Evolutionary conservation across 2,797 vertebrate genomes (phyloP).

Genomic region (Pseudochirops cupreus): DNA sequence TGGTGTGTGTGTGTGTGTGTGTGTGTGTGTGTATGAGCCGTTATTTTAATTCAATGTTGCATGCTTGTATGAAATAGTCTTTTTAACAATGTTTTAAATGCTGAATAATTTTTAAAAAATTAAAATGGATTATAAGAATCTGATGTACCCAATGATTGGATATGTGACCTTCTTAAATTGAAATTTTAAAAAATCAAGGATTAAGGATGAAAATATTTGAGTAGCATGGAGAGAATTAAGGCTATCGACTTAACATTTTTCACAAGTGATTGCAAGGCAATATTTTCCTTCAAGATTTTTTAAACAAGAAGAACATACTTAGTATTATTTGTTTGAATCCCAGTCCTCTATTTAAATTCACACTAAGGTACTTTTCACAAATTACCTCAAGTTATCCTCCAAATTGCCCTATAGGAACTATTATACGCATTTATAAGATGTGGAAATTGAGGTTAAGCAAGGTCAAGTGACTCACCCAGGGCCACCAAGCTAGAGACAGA

Average conservation of each 20-base stretch:
- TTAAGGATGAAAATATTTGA: slow-evolving; percentile 34
- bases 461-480: background rate
- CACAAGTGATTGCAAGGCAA: slow-evolving; percentile 1
- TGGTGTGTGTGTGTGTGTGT: background rate
- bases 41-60: background rate
- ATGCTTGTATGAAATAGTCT: background rate
- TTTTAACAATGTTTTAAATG: background rate
- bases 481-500: background rate
- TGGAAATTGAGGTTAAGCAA: background rate
- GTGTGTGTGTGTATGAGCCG: background rate
- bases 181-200: slow-evolving; percentile 24
- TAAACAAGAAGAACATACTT: background rate
- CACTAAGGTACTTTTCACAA: background rate
- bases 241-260: slow-evolving; percentile 26
- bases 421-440: background rate
- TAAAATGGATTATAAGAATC: background rate
- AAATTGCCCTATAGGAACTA: background rate
- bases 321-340: slow-evolving; percentile 29
- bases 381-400: background rate
- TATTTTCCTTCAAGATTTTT: slow-evolving; percentile 10
- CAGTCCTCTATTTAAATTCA: background rate
- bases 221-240: background rate
- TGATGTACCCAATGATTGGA: background rate
- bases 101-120: background rate
- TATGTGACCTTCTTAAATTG: background rate